These are phyloP conservation scores for Luffia ferchaultella DNA, from an alignment of 2,888 invertebrate species.

Conservation along the genomic window DNA sequence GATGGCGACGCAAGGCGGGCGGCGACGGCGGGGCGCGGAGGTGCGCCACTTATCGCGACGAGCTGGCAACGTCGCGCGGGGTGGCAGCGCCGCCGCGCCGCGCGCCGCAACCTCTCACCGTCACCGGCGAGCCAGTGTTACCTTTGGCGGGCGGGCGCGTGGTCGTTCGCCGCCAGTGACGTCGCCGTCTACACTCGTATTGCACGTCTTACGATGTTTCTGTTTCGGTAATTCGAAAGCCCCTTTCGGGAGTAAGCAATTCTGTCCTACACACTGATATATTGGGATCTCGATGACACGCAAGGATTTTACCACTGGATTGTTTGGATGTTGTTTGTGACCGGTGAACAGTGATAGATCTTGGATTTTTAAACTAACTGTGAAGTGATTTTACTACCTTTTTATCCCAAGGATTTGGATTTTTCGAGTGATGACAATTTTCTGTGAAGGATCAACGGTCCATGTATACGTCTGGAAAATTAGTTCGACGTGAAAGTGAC, in stretches of 20 bases:
- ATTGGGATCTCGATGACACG: conserved; percentile 76
- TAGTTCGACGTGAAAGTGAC: conserved; percentile 30
- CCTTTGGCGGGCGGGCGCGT: conserved; percentile 66
- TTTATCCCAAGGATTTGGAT: conserved; percentile 38
- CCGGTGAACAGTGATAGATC: conserved; percentile 50
- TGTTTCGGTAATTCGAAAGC: conserved; percentile 61
- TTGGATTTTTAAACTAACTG: conserved; percentile 42
- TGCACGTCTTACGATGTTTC: conserved; percentile 64
- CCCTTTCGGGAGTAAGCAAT: conserved; percentile 55
- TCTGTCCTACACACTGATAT: conserved; percentile 12
- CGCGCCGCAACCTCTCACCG: conserved; percentile 69
- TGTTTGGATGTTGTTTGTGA: conserved; percentile 42
- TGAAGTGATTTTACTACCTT: conserved; percentile 42
- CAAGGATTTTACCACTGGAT: conserved; percentile 51
- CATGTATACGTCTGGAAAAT: conserved; percentile 19
- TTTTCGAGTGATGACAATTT: conserved; percentile 20
- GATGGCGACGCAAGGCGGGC: conserved; percentile 28
- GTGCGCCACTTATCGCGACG: conserved; percentile 65
- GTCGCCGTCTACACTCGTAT: conserved; percentile 60
- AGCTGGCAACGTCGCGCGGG: conserved; percentile 65
- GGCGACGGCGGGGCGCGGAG: conserved; percentile 45
- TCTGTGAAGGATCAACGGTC: not conserved
- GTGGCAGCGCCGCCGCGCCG: conserved; percentile 61
- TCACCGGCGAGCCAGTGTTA: conserved; percentile 69
- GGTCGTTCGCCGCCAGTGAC: conserved; percentile 62